phyloP scores from a whole-genome alignment of 2,797 vertebrate genomes.

The Sarcophilus harrisii region DNA sequence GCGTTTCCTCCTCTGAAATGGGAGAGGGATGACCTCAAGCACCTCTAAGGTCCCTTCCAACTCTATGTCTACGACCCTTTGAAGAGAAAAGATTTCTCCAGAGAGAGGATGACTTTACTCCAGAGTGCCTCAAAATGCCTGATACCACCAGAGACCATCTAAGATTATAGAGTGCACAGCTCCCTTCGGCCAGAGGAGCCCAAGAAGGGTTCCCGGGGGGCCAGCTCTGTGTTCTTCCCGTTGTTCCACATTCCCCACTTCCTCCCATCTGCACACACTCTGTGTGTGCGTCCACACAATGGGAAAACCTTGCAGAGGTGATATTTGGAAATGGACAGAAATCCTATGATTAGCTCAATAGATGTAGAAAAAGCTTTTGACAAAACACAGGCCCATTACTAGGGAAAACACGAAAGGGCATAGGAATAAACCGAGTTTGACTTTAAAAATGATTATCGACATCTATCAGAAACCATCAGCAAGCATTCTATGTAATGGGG shows the following conservation, averaged over 20 bases:
- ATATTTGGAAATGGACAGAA: background rate
- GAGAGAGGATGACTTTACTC: background rate
- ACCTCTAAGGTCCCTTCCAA: background rate
- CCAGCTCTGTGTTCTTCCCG: background rate
- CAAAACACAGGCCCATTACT: too few species aligned
- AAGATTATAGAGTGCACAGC: fast-evolving
- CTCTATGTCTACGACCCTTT: background rate
- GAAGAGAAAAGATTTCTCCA: background rate
- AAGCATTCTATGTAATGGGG: too few species aligned
- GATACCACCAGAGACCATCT: background rate
- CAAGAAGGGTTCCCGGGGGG: background rate
- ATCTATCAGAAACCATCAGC: too few species aligned
- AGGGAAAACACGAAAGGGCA: too few species aligned
- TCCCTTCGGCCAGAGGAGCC: background rate
- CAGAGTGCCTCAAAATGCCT: background rate
- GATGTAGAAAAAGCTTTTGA: too few species aligned
- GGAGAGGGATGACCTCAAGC: background rate
- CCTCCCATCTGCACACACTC: background rate
- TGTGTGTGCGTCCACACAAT: background rate
- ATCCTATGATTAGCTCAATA: too few species aligned
- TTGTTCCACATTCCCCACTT: background rate
- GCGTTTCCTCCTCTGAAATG: background rate
- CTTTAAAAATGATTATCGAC: too few species aligned
- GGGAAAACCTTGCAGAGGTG: background rate
- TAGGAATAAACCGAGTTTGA: too few species aligned